Percentiles rank a stretch among this genome's conserved stretches.
These are phyloP conservation scores for Tiphia femorata DNA, from an alignment of 2,888 invertebrate species.

Conservation along the genomic window DNA sequence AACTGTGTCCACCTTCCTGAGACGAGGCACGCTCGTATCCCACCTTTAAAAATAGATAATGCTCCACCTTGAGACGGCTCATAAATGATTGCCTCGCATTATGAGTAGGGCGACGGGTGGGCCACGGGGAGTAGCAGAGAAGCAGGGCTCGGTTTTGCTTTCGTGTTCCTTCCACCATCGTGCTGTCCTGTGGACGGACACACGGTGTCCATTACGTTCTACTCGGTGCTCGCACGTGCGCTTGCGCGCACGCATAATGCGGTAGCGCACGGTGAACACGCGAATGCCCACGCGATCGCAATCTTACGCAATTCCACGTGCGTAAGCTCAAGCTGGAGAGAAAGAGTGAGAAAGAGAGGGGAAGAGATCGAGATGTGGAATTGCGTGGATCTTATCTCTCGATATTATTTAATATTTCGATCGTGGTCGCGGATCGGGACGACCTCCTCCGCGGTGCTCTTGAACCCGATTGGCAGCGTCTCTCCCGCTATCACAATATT, in stretches of 20 bases:
- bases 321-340: no score
- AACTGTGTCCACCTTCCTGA: no score
- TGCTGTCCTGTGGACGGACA: no score
- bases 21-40: background rate
- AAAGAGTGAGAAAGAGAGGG: no score
- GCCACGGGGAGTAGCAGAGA: no score
- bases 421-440: background rate
- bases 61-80: constrained; percentile 10
- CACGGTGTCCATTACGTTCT: no score
- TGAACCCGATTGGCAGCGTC: constrained; percentile 8
- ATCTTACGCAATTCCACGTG: constrained; percentile 35
- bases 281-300: constrained; percentile 14
- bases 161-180: no score
- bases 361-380: constrained; percentile 3
- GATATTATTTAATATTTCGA: constrained; percentile 18
- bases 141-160: no score
- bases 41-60: constrained; percentile 12
- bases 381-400: constrained; percentile 7
- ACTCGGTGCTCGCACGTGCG: background rate
- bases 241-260: background rate
- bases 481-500: background rate
- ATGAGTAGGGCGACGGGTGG: no score
- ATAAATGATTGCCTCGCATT: constrained; percentile 8
- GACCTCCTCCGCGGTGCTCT: constrained; percentile 6
- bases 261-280: background rate